Evolutionary conservation across 2,797 vertebrate species (phyloP), one percentile per base, ranked within the genome.

Genomic region (Austrolebias charrua): DNA sequence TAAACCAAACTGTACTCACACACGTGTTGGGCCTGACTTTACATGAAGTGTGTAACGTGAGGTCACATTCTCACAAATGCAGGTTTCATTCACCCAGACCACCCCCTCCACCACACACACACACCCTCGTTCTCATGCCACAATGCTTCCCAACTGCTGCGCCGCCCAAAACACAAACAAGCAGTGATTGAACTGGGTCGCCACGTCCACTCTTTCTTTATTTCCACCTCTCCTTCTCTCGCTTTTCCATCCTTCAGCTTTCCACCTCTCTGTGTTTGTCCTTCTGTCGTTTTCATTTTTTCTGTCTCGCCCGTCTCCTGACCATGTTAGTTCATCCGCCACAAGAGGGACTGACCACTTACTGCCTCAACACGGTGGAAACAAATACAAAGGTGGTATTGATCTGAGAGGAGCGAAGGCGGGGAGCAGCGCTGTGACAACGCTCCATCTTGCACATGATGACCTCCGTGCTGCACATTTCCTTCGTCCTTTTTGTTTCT

Each of bases 181-280:
- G 59, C 40, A 89, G 78, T 94, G 93, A 95, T 92, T 89, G 93
- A 95, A 93, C 91, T 94, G 89, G 93, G 92, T 94, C 85, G 79
- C 78, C 78, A 62, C 75, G 59, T 72, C 65, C 73, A 63, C 75
- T 73, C 73, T 55, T 55, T 69, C 67, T 64, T 55, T 66, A 56
- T 56, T 47, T 69, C 72, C 71, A 72, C 67, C 78, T 83, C 76
- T 82, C 66, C 54, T 55, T 63, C 69, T 69, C 60, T 69, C 50
- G n/a, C 44, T 19, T 7, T 62, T 55, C 28, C 56, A 28, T 62
- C 77, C 52, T 56, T 18, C n/a, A 15, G 63, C 66, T 55, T 45
- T 71, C 42, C 63, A 60, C 66, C 48, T 68, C 66, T 56, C 31
- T 24, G 24, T 24, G 24, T 24, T 24, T 44, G 10, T 62, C 60